phyloP scores from a whole-genome alignment of 2,888 invertebrate species.

The Phorcus lineatus region DNA sequence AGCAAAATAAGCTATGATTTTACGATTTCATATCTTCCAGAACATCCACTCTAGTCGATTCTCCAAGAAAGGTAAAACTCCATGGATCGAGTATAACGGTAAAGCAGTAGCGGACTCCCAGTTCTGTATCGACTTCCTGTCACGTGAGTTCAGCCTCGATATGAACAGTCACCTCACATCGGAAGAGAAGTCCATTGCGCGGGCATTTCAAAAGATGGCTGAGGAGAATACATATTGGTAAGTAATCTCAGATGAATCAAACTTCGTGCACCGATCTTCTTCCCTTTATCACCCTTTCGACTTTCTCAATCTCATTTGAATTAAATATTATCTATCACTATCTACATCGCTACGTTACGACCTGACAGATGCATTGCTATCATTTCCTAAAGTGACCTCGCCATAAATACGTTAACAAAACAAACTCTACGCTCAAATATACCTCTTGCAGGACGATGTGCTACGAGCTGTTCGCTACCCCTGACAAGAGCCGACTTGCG shows the following conservation, averaged over 20 bases:
- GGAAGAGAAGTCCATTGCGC: constrained; percentile 66
- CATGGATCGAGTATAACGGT: constrained; percentile 75
- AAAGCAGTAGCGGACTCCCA: constrained; percentile 73
- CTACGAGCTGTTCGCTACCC: constrained; percentile 61
- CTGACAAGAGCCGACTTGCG: constrained; percentile 37
- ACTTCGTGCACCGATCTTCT: too few relatives aligned
- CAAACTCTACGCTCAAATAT: too few relatives aligned
- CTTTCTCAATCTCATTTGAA: too few relatives aligned
- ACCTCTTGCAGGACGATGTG: constrained; percentile 66
- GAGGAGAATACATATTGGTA: constrained; percentile 76
- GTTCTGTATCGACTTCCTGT: constrained; percentile 73
- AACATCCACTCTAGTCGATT: constrained; percentile 67
- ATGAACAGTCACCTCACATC: constrained; percentile 60
- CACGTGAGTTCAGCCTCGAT: constrained; percentile 63
- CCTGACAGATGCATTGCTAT: too few relatives aligned
- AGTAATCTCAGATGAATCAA: neutral
- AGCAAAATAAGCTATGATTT: too few relatives aligned
- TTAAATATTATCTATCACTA: too few relatives aligned
- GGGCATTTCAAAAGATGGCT: constrained; percentile 71
- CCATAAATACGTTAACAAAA: too few relatives aligned
- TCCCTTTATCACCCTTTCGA: too few relatives aligned
- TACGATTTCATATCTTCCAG: constrained; percentile 42
- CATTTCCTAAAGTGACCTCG: too few relatives aligned
- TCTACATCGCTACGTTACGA: too few relatives aligned
- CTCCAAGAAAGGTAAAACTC: constrained; percentile 74